These are phyloP conservation scores for Lasioglossum figueresi DNA, from an alignment of 2,888 invertebrate species.

Conservation along the genomic window DNA sequence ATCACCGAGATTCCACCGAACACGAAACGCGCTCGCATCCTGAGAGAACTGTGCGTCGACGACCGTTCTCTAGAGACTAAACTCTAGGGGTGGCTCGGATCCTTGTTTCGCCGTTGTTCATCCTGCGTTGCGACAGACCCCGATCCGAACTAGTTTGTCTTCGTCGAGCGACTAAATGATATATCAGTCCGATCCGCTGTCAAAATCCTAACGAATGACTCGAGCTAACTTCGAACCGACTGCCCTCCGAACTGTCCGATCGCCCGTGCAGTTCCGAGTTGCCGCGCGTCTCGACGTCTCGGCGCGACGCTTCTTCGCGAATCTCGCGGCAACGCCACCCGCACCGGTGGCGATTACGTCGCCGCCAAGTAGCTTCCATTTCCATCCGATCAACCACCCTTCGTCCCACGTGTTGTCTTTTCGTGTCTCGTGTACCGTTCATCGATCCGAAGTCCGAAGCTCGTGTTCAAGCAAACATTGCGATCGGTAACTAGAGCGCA, in stretches of 20 bases:
- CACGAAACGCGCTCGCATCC: conserved; percentile 12
- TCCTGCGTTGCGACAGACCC: neutral
- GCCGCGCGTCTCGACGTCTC: neutral
- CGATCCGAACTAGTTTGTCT: neutral
- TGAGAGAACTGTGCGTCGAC: neutral
- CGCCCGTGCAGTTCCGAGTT: conserved; percentile 11
- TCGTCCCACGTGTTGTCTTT: conserved; percentile 6
- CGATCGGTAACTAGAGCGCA: conserved; percentile 31
- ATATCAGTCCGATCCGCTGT: neutral
- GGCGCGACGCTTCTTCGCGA: neutral
- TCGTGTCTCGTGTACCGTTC: conserved; percentile 1
- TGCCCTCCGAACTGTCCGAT: conserved; percentile 51
- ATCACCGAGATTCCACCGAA: conserved; percentile 8
- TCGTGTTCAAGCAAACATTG: conserved; percentile 8
- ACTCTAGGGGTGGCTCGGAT: neutral
- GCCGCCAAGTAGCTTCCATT: neutral
- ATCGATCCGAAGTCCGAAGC: conserved; percentile 19
- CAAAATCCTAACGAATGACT: neutral
- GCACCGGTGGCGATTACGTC: conserved; percentile 11
- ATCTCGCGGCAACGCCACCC: conserved; percentile 22
- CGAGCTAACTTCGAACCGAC: conserved; percentile 33
- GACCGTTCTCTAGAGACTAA: neutral
- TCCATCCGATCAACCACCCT: conserved; percentile 5
- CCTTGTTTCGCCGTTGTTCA: neutral
- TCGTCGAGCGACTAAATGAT: neutral